Evolutionary conservation across 2,797 vertebrate genomes (phyloP).

Genomic region (Sternarchorhynchus goeldii): DNA sequence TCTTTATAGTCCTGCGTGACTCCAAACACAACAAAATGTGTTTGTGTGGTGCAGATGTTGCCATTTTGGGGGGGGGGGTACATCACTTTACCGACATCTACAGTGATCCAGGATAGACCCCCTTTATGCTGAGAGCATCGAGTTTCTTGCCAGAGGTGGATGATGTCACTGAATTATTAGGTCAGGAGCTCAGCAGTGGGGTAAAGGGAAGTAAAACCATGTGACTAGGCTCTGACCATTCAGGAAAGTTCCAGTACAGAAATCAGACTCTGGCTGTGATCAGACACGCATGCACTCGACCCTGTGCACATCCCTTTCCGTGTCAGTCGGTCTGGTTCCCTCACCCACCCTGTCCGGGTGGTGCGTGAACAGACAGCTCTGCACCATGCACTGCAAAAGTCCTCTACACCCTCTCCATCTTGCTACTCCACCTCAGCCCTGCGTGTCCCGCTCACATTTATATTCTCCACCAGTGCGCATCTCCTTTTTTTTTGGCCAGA

Average conservation of each 20-base stretch:
- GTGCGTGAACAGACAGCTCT: not conserved
- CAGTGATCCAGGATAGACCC: slow-evolving; percentile 34
- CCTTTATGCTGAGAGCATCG: slow-evolving; percentile 40
- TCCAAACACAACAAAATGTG: slow-evolving; percentile 48
- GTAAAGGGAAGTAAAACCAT: too few species aligned
- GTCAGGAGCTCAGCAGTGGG: not conserved
- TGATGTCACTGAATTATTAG: slow-evolving; percentile 23
- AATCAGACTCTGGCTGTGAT: not conserved
- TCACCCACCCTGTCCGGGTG: slow-evolving; percentile 1
- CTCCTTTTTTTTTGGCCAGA: slow-evolving; percentile 44
- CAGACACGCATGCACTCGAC: not conserved
- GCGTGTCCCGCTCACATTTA: slow-evolving; percentile 43
- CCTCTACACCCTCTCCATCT: slow-evolving; percentile 24
- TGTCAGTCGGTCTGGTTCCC: not conserved
- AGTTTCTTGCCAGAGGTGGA: slow-evolving; percentile 41
- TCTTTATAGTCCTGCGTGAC: slow-evolving; percentile 45
- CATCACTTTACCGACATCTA: not conserved
- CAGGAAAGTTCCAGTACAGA: slow-evolving; percentile 1
- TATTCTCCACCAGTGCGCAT: slow-evolving; percentile 45
- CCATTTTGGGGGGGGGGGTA: not conserved
- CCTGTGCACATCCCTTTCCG: not conserved
- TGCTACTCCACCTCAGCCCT: slow-evolving; percentile 35
- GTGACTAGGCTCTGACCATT: not conserved
- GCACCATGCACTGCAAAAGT: slow-evolving; percentile 21
- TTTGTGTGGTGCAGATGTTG: not conserved